These are phyloP conservation scores for Xyliphius kryptos DNA, from an alignment of 2,113 vertebrate genomes.

Conservation along the genomic window DNA sequence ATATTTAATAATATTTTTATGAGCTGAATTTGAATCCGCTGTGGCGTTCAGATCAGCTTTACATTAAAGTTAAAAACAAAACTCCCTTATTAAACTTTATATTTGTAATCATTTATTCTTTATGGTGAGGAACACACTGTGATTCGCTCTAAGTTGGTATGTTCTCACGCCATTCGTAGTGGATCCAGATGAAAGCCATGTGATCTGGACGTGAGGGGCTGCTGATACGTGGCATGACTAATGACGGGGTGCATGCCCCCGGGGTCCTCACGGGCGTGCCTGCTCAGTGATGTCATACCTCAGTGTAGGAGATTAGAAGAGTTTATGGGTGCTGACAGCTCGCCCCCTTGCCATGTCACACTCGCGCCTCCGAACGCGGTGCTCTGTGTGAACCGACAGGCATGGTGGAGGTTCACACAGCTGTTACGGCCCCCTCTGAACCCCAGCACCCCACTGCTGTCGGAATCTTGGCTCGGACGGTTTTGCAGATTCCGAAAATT, in stretches of 20 bases:
- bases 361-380: conserved; percentile 23
- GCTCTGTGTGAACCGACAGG: conserved; percentile 17
- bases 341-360: conserved; percentile 31
- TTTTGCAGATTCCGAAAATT: neutral
- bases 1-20: too few relatives aligned
- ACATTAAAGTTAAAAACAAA: too few relatives aligned
- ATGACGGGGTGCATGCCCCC: neutral
- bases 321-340: conserved; percentile 44
- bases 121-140: too few relatives aligned
- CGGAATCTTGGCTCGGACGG: neutral
- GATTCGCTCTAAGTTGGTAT: too few relatives aligned
- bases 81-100: too few relatives aligned
- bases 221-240: neutral
- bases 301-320: conserved; percentile 34
- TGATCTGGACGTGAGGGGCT: neutral
- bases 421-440: conserved; percentile 33
- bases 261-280: conserved; percentile 3
- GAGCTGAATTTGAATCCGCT: too few relatives aligned
- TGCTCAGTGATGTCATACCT: conserved; percentile 24
- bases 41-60: too few relatives aligned
- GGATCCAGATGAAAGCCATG: too few relatives aligned
- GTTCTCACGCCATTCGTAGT: too few relatives aligned
- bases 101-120: too few relatives aligned
- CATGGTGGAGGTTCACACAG: conserved; percentile 14
- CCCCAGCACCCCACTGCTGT: neutral